Evolutionary conservation across 2,888 invertebrate genomes (phyloP).

Genomic region (Aleiodes alternator): DNA sequence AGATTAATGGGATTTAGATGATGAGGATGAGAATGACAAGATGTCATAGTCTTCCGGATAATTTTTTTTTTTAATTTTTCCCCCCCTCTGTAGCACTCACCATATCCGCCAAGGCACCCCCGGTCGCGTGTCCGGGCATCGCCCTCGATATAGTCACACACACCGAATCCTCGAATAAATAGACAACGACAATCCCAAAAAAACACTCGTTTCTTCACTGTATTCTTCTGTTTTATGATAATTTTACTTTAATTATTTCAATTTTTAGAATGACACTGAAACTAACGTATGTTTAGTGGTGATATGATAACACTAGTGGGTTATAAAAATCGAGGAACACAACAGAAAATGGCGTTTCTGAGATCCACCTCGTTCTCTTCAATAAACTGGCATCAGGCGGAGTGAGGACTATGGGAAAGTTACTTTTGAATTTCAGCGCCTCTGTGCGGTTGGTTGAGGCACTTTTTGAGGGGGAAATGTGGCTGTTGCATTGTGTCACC

Average conservation of each 20-base stretch:
- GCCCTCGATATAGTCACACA: slow-evolving; percentile 51
- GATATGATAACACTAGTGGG: slow-evolving; percentile 8
- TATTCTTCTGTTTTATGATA: background rate
- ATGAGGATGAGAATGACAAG: slow-evolving; percentile 47
- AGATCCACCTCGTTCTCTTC: slow-evolving; percentile 13
- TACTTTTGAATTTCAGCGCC: background rate
- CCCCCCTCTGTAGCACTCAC: slow-evolving; percentile 57
- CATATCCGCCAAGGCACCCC: slow-evolving; percentile 62
- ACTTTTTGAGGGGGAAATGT: too few species aligned
- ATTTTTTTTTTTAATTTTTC: slow-evolving; percentile 27
- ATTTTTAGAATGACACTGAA: background rate
- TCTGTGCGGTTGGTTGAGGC: too few species aligned
- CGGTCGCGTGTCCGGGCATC: slow-evolving; percentile 65
- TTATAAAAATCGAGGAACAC: slow-evolving; percentile 24
- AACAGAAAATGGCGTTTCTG: slow-evolving; percentile 38
- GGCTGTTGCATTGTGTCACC: too few species aligned
- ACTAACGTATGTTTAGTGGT: background rate
- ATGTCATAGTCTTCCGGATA: slow-evolving; percentile 48
- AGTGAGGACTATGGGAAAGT: slow-evolving; percentile 27
- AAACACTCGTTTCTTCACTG: background rate
- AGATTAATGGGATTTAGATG: background rate
- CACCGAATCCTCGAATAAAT: background rate
- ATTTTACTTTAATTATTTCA: background rate
- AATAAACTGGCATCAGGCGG: slow-evolving; percentile 22
- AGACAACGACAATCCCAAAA: background rate